These are phyloP conservation scores for Hemitrygon akajei DNA, from an alignment of 2,797 vertebrate genomes.

Conservation along the genomic window DNA sequence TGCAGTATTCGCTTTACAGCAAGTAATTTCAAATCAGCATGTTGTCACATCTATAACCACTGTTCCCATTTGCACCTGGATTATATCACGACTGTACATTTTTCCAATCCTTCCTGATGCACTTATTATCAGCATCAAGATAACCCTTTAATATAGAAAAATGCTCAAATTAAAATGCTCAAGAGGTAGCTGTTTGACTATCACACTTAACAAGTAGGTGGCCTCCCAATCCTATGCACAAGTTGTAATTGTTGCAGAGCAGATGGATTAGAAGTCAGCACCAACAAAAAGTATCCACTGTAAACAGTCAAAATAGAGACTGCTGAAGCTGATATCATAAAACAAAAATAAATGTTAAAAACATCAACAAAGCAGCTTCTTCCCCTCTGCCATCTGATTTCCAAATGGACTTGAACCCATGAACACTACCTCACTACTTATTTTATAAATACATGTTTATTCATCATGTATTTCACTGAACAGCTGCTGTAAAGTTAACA, in stretches of 20 bases:
- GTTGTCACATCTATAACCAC: not conserved
- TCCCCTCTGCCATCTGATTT: too few relatives aligned
- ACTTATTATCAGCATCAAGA: not conserved
- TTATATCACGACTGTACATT: not conserved
- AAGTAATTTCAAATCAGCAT: not conserved
- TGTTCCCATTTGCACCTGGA: not conserved
- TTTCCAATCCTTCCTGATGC: not conserved
- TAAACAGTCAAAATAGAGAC: not conserved
- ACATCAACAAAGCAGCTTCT: not conserved
- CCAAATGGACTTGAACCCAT: too few relatives aligned
- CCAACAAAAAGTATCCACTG: not conserved
- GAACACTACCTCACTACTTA: too few relatives aligned
- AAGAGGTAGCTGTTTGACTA: not conserved
- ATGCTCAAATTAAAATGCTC: not conserved
- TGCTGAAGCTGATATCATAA: not conserved
- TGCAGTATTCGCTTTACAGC: not conserved
- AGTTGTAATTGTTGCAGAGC: not conserved
- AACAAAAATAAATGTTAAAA: too few relatives aligned
- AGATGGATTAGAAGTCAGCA: not conserved
- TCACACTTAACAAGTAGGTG: not conserved
- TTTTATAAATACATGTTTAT: too few relatives aligned
- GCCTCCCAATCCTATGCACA: not conserved
- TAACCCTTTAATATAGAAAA: not conserved
- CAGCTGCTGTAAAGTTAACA: too few relatives aligned
- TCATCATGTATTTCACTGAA: too few relatives aligned